Evolutionary conservation across 2,888 invertebrate species (phyloP).

Genomic region (Acanthosoma haemorrhoidale): DNA sequence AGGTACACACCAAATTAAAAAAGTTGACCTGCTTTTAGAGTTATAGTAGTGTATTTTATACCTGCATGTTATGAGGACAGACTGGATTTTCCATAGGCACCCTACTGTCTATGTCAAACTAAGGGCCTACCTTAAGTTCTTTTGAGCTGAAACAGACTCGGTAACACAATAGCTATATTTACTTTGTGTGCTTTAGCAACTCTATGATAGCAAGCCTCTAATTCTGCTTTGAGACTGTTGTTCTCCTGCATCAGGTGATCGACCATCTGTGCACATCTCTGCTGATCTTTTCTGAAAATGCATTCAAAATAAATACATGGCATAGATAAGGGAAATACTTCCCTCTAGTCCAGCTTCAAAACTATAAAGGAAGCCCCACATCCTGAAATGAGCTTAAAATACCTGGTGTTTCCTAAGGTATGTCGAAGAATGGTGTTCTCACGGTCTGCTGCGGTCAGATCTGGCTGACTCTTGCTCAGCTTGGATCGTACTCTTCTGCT

Average conservation of each 20-base stretch:
- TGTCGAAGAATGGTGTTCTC: constrained; percentile 40
- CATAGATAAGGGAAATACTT: neutral
- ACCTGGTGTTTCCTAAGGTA: constrained; percentile 41
- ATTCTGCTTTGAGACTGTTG: constrained; percentile 71
- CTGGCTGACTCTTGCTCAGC: constrained; percentile 69
- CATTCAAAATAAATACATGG: too few species aligned
- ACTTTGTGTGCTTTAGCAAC: constrained; percentile 83
- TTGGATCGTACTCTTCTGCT: constrained; percentile 46
- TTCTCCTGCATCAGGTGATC: constrained; percentile 81
- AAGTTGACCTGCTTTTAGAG: too few species aligned
- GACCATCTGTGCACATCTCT: constrained; percentile 60
- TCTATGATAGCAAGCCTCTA: constrained; percentile 75
- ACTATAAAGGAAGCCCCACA: neutral
- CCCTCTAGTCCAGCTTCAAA: neutral
- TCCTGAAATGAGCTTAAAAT: neutral
- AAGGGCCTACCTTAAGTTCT: too few species aligned
- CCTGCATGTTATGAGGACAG: too few species aligned
- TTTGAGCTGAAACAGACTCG: too few species aligned
- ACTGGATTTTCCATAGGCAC: too few species aligned
- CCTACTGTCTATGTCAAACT: too few species aligned
- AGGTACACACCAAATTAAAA: too few species aligned
- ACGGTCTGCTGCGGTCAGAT: constrained; percentile 57
- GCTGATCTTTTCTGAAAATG: constrained; percentile 42
- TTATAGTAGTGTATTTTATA: too few species aligned
- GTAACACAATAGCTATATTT: too few species aligned